Evolutionary conservation across 2,113 vertebrate species (phyloP), one percentile per base, ranked within the genome.

Genomic region (Kobus ellipsiprymnus): DNA sequence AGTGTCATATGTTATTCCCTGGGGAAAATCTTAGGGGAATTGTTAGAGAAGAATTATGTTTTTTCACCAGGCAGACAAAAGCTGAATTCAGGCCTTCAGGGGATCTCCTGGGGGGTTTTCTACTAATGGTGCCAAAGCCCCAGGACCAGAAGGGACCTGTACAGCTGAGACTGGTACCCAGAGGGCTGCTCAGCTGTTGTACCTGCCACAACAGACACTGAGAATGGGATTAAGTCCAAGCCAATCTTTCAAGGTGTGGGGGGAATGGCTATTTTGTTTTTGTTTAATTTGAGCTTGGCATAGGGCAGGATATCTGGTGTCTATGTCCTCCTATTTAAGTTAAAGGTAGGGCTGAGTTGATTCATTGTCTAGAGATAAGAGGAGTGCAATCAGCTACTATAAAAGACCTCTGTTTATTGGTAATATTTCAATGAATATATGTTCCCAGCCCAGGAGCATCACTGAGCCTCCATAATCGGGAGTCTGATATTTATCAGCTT

Each of bases 51-150:
- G 94, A 95, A 94, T 93, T 96, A 77, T 93, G 95, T 98, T 98
- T 98, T 40, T 97, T 95, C 95, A 91, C 33, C 48, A 94, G 93
- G 95, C 91, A 97, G 98, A 98, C 83, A 87, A 98, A 98, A 97
- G 64, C 90, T 97, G 96, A 95, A 84, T 92, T 92, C 48, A 64
- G 19, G 40, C 90, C 85, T 90, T 88, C 2, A 15, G 96, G 94
- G 84, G 60, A 36, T 11, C 33, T 95, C 84, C 89, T 95, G 29
- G 81, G 87, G 87, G 92, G 90, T 96, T 98, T 97, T 97, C 96
- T 97, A 52, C 67, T 97, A 95, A 82, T 74, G 87, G 85, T 77
- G n/a, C 36, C 36, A 40, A 78, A 96, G 57, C 40, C 90, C 23
- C 55, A 25, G 16, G n/a, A 50, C 19, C 23, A 84, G 10, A 52